Evolutionary conservation across 2,888 invertebrate genomes (phyloP), one percentile per base, ranked within the genome.

Genomic region (Drosophila austrosaltans): DNA sequence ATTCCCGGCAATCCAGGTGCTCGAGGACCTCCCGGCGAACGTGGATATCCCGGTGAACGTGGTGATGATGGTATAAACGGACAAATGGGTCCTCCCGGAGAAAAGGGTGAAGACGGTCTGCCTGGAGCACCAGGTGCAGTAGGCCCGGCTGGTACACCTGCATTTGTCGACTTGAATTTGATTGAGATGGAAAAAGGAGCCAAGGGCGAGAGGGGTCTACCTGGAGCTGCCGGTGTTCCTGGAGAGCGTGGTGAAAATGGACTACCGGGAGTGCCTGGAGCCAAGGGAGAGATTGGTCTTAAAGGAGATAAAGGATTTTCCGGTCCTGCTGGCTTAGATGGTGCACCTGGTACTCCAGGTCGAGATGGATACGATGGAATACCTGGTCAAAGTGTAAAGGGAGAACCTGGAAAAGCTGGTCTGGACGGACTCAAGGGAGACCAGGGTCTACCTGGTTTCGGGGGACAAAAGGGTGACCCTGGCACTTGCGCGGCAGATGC

Each of bases 31-130:
- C 93, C 94, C 0, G 97, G 97, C 1, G 94, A 95, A 78, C 91
- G 93, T 54, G 97, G 97, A 6, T 92, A 94, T 57, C 92, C 93
- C 7, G 97, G 97, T 28, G 94, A 94, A 82, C 93, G 95, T 32
- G 97, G 97, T 70, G 89, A 93, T 57, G 94, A 94, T 63, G 98
- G 98, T 65, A 92, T 94, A 8, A 93, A 95, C 53, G 97, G 97
- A 70, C 90, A 76, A 25, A 89, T 80, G 69, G 92, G 92, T 39
- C 71, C 82, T 1, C 78, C 87, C 10, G 92, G 92, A 32, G 90
- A 90, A 0, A 90, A 85, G 25, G 92, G 92, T 28, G 63, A 56
- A 69, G 94, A 94, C 80, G 95, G 95, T 16, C 69, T 80, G 0
- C 93, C 93, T 8, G 84, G 95, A 22, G 91, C 93, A 1, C 94